Evolutionary conservation across 1,140 invertebrate species (phyloP), one percentile per base, ranked within the genome.

Genomic region (Panagrolaimus sp.): DNA sequence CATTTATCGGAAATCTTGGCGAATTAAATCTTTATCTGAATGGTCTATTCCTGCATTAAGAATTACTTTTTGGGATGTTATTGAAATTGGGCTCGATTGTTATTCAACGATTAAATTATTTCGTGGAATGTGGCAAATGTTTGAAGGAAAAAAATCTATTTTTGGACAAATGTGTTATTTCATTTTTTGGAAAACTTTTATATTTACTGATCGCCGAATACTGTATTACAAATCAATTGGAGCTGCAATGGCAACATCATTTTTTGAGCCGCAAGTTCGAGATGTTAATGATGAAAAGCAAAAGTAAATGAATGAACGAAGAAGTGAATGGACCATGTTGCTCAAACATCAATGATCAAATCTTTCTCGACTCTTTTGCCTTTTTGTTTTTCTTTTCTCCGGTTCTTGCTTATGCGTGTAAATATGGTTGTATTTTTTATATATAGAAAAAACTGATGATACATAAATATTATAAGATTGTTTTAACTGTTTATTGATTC

Each of bases 131-230:
- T 25, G 27, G 23, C 23, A 27, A 14, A 51, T 64, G 23, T 23
- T 75, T n/a, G 23, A 71, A 13, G 73, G 73, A 0, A 73, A 44
- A 9, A 63, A 66, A 43, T 67, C 63, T n/a, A 42, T 75, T 8
- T 46, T 75, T 46, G 69, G 63, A 23, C 66, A 67, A 46, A 46
- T 75, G 11, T 66, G 27, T 43, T 78, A 78, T 46, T 72, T 74
- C 25, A 43, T 78, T 20, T 78, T 75, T 16, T 75, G 73, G 73
- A 77, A 74, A 51, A 51, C 75, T 11, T 75, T 75, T 48, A 73
- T 75, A 46, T 72, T 78, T 31, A 74, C 63, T 20, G 44, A 69
- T 8, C 27, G 45, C 9, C 72, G 72, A 16, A 46, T 75, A 11
- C 20, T 46, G 11, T 73, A 73, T 43, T 73, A 73, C 73, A 69